Percentiles rank a stretch among this genome's conserved stretches.
phyloP scores from a whole-genome alignment of 2,888 invertebrate genomes.

The Amiota communis region DNA sequence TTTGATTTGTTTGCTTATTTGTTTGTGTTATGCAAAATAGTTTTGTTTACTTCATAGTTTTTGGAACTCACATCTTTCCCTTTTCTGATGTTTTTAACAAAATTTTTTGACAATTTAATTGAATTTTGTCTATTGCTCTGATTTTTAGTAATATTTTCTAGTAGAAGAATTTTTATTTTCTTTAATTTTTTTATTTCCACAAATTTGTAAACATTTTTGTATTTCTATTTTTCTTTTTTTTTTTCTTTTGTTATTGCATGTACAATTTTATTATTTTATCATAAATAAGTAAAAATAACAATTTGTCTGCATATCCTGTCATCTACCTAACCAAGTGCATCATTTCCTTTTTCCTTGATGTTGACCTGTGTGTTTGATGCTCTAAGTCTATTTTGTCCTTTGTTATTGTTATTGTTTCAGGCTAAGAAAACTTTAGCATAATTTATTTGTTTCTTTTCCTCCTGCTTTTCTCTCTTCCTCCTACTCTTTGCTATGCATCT shows the following conservation, averaged over 20 bases:
- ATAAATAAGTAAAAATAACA: conserved; percentile 17
- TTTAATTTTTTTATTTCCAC: not conserved
- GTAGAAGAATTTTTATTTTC: not conserved
- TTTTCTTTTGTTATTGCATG: not conserved
- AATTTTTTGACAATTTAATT: conserved; percentile 4
- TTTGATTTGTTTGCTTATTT: not conserved
- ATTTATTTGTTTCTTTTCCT: not conserved
- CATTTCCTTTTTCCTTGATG: not conserved
- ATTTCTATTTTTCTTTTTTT: not conserved
- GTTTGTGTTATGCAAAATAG: conserved; percentile 2
- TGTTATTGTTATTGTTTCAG: not conserved
- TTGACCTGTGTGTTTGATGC: not conserved
- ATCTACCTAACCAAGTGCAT: not conserved
- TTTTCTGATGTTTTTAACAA: not conserved
- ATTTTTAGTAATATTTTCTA: too few relatives aligned
- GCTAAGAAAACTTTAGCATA: not conserved
- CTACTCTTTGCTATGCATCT: not conserved
- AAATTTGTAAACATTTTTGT: not conserved
- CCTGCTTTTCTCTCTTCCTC: too few relatives aligned
- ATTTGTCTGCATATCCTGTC: conserved; percentile 1
- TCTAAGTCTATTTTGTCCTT: not conserved
- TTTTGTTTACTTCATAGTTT: not conserved
- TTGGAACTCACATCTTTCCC: not conserved
- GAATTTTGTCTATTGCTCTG: conserved; percentile 11
- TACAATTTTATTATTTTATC: conserved; percentile 12